Evolutionary conservation across 2,888 invertebrate species (phyloP).

Genomic region (Andricus quercusramuli): DNA sequence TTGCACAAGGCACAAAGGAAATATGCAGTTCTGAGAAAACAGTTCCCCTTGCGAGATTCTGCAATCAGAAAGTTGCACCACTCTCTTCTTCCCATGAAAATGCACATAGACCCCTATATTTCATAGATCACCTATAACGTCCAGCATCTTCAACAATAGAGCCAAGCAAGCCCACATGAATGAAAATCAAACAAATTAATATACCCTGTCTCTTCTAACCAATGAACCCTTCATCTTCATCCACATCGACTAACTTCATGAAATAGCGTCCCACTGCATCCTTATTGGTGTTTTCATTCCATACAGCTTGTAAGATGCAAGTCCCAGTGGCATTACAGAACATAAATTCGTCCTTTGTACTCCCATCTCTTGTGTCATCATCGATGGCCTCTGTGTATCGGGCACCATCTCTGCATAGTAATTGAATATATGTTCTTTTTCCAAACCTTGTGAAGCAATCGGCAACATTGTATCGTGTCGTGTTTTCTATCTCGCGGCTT

Average conservation of each 20-base stretch:
- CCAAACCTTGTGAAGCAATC: constrained; percentile 21
- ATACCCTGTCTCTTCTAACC: constrained; percentile 8
- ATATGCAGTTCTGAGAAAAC: background rate
- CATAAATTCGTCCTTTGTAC: constrained; percentile 41
- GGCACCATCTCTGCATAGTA: constrained; percentile 35
- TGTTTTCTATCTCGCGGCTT: constrained; percentile 18
- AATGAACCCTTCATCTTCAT: constrained; percentile 30
- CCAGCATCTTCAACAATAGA: constrained; percentile 26
- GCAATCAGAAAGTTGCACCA: constrained; percentile 4
- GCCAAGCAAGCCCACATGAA: constrained; percentile 12
- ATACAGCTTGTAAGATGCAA: constrained; percentile 27
- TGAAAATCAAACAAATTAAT: constrained; percentile 19
- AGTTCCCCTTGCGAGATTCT: background rate
- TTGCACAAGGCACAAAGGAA: background rate
- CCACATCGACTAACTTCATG: constrained; percentile 13
- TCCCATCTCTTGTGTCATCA: constrained; percentile 41
- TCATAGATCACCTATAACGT: background rate
- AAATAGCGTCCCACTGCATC: constrained; percentile 14
- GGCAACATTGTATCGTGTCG: constrained; percentile 5
- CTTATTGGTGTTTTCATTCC: constrained; percentile 26
- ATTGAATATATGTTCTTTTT: constrained; percentile 39
- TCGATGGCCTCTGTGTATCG: constrained; percentile 24
- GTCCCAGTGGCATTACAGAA: constrained; percentile 31
- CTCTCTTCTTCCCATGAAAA: background rate
- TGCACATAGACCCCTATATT: background rate